phyloP scores from a whole-genome alignment of 2,888 invertebrate species.

The Nebria brevicollis region DNA sequence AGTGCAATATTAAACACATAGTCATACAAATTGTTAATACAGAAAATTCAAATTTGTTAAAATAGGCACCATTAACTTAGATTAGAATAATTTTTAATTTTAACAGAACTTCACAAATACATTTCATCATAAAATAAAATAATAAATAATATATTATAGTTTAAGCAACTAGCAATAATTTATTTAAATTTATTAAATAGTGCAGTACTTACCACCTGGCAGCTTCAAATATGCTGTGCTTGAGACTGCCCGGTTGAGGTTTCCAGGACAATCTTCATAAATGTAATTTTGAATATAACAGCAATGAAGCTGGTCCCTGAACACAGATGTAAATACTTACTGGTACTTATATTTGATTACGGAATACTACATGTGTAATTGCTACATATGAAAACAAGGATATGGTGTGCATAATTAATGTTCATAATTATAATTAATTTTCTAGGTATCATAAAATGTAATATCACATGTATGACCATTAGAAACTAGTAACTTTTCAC shows the following conservation, averaged over 20 bases:
- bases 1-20: too few relatives aligned
- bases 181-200: not conserved
- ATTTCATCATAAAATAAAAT: too few relatives aligned
- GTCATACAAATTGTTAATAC: too few relatives aligned
- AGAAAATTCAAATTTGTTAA: too few relatives aligned
- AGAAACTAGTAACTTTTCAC: not conserved
- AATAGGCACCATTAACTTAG: too few relatives aligned
- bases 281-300: constrained; percentile 12
- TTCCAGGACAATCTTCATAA: not conserved
- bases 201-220: not conserved
- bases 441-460: constrained; percentile 9
- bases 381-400: not conserved
- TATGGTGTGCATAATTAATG: not conserved
- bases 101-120: too few relatives aligned
- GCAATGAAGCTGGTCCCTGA: not conserved
- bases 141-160: not conserved
- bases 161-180: not conserved
- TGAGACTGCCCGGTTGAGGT: not conserved
- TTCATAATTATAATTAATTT: not conserved
- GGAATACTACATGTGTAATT: constrained; percentile 37
- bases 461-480: not conserved
- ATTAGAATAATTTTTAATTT: too few relatives aligned
- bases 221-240: not conserved
- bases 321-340: not conserved
- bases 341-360: constrained; percentile 39